Conservation (phyloP, 2,888 invertebrate species). For the Oscheius sp. region DNA sequence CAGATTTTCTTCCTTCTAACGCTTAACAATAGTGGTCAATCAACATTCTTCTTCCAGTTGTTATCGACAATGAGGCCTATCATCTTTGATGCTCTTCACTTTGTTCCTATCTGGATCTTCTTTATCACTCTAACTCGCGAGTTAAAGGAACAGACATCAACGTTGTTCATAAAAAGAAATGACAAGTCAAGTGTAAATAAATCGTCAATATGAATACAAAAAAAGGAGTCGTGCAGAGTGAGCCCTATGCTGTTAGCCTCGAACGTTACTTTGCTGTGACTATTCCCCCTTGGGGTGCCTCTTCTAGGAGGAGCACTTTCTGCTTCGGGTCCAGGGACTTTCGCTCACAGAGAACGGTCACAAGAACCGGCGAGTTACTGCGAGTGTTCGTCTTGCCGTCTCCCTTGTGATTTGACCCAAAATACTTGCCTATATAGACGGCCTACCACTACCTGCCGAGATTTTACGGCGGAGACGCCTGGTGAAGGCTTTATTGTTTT, state of each 20-base stretch:
- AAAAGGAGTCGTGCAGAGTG: constrained; percentile 51
- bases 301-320: constrained; percentile 54
- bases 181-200: too few relatives aligned
- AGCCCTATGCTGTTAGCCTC: constrained; percentile 61
- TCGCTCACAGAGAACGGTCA: constrained; percentile 56
- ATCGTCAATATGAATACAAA: not conserved
- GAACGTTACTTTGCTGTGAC: constrained; percentile 61
- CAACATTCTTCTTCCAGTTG: too few relatives aligned
- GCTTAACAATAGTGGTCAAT: too few relatives aligned
- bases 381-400: constrained; percentile 61
- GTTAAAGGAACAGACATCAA: too few relatives aligned
- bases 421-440: constrained; percentile 8
- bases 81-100: too few relatives aligned
- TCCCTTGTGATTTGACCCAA: constrained; percentile 22
- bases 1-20: too few relatives aligned
- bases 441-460: not conserved
- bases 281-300: constrained; percentile 51
- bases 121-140: too few relatives aligned
- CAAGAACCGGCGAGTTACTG: constrained; percentile 52
- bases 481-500: too few relatives aligned
- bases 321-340: constrained; percentile 60
- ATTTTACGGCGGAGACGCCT: constrained; percentile 10
- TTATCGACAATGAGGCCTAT: too few relatives aligned
- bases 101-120: too few relatives aligned
- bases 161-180: too few relatives aligned